Base-by-base conservation (phyloP, 2,888 invertebrate species). In the Nemoura dubitans region DNA sequence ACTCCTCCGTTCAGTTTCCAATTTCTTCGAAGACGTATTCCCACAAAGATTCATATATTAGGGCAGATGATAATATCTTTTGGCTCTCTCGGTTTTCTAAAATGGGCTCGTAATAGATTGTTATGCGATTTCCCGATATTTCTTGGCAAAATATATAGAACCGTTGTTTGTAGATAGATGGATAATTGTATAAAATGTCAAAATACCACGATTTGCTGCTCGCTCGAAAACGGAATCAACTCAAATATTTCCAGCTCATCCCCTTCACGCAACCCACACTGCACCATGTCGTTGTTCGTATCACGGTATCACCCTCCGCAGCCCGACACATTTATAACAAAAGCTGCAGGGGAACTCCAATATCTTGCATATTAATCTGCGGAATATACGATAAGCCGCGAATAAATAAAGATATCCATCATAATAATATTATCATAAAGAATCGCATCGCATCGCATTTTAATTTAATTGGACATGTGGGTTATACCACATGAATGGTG, bases 141-240 rank as follows among this genome's bases (percentile, higher is more conserved):
- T 1, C 59, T 59, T 59, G 59, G 16, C 21, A 21, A 21, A 59
- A 59, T 36, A 36, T 36, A 36, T 59, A 59, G 59, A 59, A 59
- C 14, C 59, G 59, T 59, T 59, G 59, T 59, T 59, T 59, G 59
- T 59, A 59, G 59, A 59, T 59, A 59, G 59, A 59, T 59, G 59
- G 21, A 59, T 10, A 59, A 59, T 59, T 59, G 59, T 21, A 59
- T 21, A 59, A 59, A 59, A 59, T 59, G 59, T 59, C 59, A 59
- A 59, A 36, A 36, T 36, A 59, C 21, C 59, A 59, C 59, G 59
- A 59, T 59, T 59, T 59, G 59, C 59, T 7, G 14, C 59, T 36
- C 36, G 21, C 59, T 59, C 59, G 14, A 59, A 59, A 7, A 21
- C 59, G 59, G 59, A 21, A 59, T 59, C 59, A 59, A 59, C 59